These are phyloP conservation scores for Cybosia mesomella DNA, from an alignment of 2,888 invertebrate genomes.

Conservation along the genomic window DNA sequence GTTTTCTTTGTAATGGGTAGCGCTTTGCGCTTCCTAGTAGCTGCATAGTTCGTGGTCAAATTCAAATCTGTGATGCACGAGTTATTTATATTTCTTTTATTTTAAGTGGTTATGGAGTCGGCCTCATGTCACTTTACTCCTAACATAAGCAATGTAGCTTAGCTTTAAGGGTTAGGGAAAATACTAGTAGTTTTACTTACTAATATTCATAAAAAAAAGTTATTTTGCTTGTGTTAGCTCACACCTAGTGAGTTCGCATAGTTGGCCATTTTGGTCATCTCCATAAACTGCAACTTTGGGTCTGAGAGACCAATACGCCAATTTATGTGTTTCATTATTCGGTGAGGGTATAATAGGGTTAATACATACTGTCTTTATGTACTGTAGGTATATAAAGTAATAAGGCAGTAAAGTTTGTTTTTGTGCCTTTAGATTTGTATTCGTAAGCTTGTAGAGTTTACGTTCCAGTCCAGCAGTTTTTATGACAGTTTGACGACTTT, in stretches of 20 bases:
- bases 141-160: no score
- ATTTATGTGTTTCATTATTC: background rate
- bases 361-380: background rate
- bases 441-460: conserved; percentile 1
- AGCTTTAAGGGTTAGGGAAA: no score
- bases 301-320: background rate
- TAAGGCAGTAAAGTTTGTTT: background rate
- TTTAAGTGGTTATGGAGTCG: no score
- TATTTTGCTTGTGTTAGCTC: background rate
- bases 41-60: background rate
- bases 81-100: no score
- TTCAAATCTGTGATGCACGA: no score
- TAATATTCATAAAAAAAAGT: background rate
- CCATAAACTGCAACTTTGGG: no score
- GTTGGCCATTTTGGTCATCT: background rate
- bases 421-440: conserved; percentile 4
- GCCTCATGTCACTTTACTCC: no score
- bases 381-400: background rate
- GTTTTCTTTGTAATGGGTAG: background rate
- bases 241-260: background rate
- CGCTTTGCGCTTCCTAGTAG: background rate
- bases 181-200: no score
- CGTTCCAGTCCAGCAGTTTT: conserved; percentile 3
- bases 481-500: conserved; percentile 4
- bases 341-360: background rate